phyloP scores from a whole-genome alignment of 2,113 vertebrate species.

The Shinisaurus crocodilurus region DNA sequence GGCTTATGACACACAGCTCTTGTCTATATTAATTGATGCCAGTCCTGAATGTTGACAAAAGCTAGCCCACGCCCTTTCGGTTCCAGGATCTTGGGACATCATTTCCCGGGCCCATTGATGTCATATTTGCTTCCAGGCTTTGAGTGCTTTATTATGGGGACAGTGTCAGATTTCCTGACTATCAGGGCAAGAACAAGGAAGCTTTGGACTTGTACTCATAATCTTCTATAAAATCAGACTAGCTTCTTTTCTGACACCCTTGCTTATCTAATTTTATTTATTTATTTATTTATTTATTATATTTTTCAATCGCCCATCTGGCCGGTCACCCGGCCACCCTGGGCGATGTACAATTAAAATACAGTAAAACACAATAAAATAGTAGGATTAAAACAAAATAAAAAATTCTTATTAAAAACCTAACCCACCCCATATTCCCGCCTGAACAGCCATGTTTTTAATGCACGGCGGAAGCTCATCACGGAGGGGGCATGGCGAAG shows the following conservation, averaged over 20 bases:
- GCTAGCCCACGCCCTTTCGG: conserved; percentile 21
- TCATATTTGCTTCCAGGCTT: conserved; percentile 32
- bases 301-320: no score
- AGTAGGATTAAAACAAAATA: no score
- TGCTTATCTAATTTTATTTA: background rate
- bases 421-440: no score
- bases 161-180: background rate
- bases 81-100: conserved; percentile 27
- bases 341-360: no score
- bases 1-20: conserved; percentile 25
- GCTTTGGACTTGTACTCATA: background rate
- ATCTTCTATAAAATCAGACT: background rate
- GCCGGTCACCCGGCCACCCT: no score
- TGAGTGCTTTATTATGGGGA: conserved; percentile 13
- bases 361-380: no score
- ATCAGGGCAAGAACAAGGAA: background rate
- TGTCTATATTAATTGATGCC: conserved; percentile 42
- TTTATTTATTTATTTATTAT: no score
- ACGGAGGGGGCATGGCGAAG: no score
- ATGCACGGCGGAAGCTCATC: no score
- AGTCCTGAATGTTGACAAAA: conserved; percentile 53
- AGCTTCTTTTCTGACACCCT: background rate
- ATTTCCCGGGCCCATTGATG: conserved; percentile 2
- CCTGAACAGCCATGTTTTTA: no score
- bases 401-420: no score